phyloP scores from a whole-genome alignment of 2,888 invertebrate species.

The Ischnura elegans region DNA sequence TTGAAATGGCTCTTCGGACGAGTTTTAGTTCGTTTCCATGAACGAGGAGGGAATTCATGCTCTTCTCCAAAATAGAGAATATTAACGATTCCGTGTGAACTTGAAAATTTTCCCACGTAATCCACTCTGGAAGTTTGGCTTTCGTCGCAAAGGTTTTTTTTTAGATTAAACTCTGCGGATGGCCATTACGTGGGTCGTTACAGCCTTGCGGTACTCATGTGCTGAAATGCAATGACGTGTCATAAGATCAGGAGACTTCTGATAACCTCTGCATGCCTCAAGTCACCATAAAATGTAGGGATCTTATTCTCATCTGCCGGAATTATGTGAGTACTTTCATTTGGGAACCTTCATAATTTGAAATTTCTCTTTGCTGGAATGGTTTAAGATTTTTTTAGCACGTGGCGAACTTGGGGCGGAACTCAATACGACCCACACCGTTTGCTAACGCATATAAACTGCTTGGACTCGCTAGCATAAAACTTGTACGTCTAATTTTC shows the following conservation, averaged over 20 bases:
- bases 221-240: neutral
- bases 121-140: neutral
- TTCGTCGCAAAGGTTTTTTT: neutral
- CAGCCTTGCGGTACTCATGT: neutral
- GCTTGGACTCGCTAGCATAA: too few relatives aligned
- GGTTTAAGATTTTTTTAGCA: too few relatives aligned
- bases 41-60: neutral
- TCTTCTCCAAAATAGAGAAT: neutral
- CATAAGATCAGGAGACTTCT: neutral
- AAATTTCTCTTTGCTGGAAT: too few relatives aligned
- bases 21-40: neutral
- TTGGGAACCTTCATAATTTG: too few relatives aligned
- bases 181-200: neutral
- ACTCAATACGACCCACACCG: too few relatives aligned
- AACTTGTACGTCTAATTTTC: too few relatives aligned
- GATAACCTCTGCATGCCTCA: too few relatives aligned
- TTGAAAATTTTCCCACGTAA: neutral
- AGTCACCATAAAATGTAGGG: too few relatives aligned
- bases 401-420: too few relatives aligned
- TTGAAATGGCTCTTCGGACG: neutral
- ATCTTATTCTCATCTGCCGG: too few relatives aligned
- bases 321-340: too few relatives aligned
- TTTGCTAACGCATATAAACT: too few relatives aligned
- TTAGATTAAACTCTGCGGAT: neutral
- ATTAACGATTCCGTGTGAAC: neutral